Base-by-base conservation (phyloP, 23 tunicate genomes). In the Trididemnum clinides region DNA sequence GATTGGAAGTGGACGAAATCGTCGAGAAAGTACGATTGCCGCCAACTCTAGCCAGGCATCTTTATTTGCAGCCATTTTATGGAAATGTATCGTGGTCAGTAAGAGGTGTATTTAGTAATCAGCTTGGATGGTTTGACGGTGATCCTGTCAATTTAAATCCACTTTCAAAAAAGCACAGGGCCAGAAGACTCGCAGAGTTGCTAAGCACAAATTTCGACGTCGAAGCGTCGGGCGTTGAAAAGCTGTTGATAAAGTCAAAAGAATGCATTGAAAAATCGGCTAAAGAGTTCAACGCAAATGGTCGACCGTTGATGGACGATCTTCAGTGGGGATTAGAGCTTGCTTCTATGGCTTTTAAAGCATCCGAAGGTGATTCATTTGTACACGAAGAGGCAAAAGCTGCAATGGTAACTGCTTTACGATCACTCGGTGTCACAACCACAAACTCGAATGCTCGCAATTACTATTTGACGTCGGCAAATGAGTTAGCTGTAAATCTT, bases 31-130 rank as follows among this genome's bases (percentile, higher is more conserved):
- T 95, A 1, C 71, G 80, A 38, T 69, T 95, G 38, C 98, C 98
- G 1, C 83, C 86, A 54, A 34, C n/a, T 2, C 73, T 95, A 4
- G 85, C 88, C 1, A 25, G 54, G 49, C 91, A 95, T 76, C 88
- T 85, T 2, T 89, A 33, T 57, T 75, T 95, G 51, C 94, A 85
- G 54, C 85, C 90, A 62, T 58, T 63, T 70, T 95, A 95, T 51
- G 98, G 98, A 4, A 85, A 85, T 20, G 98, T 95, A 19, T 73
- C 72, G 51, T 95, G 98, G 98, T 95, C 94, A 27, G 95, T 90
- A 0, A 50, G 98, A 28, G 78, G 86, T 34, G 88, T 95, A 6
- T 95, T 57, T 62, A 78, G 54, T 28, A 44, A 29, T 19, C 70
- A 92, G 28, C 27, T 89, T 10, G 98, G 98, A 0, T 95, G 98